Conservation (phyloP, 2,113 vertebrate genomes). For the Lota lota region DNA sequence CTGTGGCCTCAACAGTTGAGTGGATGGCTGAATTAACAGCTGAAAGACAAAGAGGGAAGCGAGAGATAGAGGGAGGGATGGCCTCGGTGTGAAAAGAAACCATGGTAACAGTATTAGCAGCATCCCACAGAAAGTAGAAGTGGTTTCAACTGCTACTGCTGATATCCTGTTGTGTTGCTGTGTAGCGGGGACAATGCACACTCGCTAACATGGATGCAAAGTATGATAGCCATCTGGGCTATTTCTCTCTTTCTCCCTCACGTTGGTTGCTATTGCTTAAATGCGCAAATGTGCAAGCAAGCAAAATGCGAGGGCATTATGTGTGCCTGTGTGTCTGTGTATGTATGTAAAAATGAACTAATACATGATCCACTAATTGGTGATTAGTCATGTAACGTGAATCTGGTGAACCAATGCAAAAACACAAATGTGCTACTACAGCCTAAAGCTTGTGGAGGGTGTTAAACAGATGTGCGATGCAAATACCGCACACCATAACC, state of each 20-base stretch:
- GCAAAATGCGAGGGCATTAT: background rate
- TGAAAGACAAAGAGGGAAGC: constrained; percentile 16
- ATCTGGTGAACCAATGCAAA: no score
- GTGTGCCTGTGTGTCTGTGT: background rate
- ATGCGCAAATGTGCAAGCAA: no score
- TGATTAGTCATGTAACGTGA: no score
- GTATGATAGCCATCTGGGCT: background rate
- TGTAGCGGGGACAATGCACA: background rate
- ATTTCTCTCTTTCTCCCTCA: constrained; percentile 13
- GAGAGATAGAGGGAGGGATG: constrained; percentile 3
- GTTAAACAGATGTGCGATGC: no score
- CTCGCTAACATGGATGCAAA: background rate
- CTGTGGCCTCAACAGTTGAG: no score
- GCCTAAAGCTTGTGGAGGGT: no score
- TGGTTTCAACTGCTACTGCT: constrained; percentile 49
- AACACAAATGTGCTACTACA: no score
- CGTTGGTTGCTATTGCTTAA: no score
- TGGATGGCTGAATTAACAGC: constrained; percentile 29
- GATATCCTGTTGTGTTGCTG: constrained; percentile 33
- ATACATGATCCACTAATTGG: background rate
- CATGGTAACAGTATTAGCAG: constrained; percentile 63
- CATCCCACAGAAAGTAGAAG: constrained; percentile 32
- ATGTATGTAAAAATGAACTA: background rate
- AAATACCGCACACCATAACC: no score
- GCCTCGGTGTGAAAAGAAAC: constrained; percentile 39